These are phyloP conservation scores for Heloderma charlesbogerti DNA, from an alignment of 2,113 vertebrate species.

Conservation along the genomic window DNA sequence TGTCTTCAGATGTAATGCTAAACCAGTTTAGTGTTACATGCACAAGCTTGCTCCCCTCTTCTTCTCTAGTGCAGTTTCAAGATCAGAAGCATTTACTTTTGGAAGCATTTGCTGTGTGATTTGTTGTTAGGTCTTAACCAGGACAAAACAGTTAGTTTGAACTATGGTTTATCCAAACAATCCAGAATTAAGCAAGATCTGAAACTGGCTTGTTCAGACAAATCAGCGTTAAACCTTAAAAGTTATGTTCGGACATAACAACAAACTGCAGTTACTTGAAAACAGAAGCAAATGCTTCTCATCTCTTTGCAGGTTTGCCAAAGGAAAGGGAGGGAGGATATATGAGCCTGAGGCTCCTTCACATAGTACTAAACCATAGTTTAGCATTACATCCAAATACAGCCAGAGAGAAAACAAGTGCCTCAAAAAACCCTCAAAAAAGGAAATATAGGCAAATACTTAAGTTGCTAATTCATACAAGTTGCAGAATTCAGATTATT, in stretches of 20 bases:
- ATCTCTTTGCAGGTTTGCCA: too few species aligned
- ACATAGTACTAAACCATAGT: not conserved
- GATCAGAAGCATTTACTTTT: not conserved
- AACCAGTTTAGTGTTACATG: not conserved
- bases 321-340: not conserved
- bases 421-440: not conserved
- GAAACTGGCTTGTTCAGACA: not conserved
- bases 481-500: not conserved
- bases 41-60: not conserved
- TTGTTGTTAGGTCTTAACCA: not conserved
- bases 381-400: not conserved
- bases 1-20: not conserved
- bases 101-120: not conserved
- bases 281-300: not conserved
- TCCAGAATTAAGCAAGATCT: not conserved
- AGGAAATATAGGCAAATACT: not conserved
- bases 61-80: not conserved
- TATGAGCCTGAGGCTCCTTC: not conserved
- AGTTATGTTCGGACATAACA: not conserved
- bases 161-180: not conserved
- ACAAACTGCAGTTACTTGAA: not conserved
- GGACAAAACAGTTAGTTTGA: not conserved
- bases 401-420: not conserved
- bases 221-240: not conserved
- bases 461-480: not conserved